Conservation (phyloP, 2,888 invertebrate species). For the Hydriomena furcata region DNA sequence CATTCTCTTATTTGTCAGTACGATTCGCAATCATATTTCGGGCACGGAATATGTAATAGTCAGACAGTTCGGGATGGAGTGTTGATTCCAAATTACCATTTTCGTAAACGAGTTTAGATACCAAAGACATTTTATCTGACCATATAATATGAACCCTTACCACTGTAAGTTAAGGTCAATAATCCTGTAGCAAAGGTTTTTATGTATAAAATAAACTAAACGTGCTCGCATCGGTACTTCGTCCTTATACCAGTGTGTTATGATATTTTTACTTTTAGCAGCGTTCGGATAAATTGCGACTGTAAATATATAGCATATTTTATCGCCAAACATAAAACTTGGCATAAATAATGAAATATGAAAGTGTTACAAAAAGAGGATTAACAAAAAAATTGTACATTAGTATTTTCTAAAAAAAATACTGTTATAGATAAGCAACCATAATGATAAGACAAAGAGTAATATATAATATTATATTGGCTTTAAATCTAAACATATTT, state of each 20-base stretch:
- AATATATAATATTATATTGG: too few species aligned
- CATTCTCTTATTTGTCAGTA: conserved; percentile 59
- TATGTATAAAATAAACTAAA: conserved; percentile 33
- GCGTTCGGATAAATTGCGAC: conserved; percentile 27
- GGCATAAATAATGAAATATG: not conserved
- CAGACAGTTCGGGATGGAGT: conserved; percentile 10
- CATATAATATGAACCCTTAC: conserved; percentile 31
- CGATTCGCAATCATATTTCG: conserved; percentile 68
- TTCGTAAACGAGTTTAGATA: conserved; percentile 44
- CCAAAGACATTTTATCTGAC: conserved; percentile 20
- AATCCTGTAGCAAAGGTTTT: conserved; percentile 33
- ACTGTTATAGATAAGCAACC: too few species aligned
- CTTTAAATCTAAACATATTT: too few species aligned
- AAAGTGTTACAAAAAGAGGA: too few species aligned
- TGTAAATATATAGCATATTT: conserved; percentile 35
- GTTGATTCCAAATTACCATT: conserved; percentile 57
- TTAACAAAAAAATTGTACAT: too few species aligned
- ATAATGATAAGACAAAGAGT: too few species aligned
- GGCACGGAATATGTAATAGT: conserved; percentile 13
- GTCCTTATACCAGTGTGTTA: conserved; percentile 25
- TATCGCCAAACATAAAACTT: conserved; percentile 31
- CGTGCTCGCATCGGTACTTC: conserved; percentile 28
- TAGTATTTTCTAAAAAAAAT: too few species aligned
- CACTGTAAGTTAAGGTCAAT: conserved; percentile 30
- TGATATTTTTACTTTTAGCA: conserved; percentile 34